Percentiles rank a stretch among this genome's conserved stretches.
These are phyloP conservation scores for Syngnathus floridae DNA, from an alignment of 2,113 vertebrate species.

Conservation along the genomic window DNA sequence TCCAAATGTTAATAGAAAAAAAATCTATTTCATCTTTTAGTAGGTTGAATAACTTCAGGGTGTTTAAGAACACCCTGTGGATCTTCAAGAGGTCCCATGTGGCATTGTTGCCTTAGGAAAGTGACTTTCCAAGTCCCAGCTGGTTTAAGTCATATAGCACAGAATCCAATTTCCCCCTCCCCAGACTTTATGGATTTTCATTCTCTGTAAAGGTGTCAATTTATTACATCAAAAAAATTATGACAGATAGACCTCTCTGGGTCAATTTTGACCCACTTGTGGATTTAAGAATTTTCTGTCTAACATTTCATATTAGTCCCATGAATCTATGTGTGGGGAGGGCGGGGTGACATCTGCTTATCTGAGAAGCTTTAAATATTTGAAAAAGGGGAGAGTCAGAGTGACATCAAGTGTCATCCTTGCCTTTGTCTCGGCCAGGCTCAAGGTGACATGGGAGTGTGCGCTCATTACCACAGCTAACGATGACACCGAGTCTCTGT, in stretches of 20 bases:
- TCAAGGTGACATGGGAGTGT: slow-evolving; percentile 64
- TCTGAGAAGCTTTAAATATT: slow-evolving; percentile 32
- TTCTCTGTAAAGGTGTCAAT: slow-evolving; percentile 44
- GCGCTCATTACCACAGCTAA: slow-evolving; percentile 49
- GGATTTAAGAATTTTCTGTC: background rate
- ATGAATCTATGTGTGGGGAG: slow-evolving; percentile 22
- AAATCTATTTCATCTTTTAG: slow-evolving; percentile 79
- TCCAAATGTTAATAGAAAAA: slow-evolving; percentile 77
- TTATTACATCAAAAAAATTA: background rate
- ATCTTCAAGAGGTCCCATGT: slow-evolving; percentile 66
- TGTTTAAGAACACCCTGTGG: slow-evolving; percentile 68
- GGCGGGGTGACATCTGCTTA: slow-evolving; percentile 29
- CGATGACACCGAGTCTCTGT: slow-evolving; percentile 61
- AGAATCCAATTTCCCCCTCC: slow-evolving; percentile 71
- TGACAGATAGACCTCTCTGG: background rate
- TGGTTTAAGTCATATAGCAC: slow-evolving; percentile 74
- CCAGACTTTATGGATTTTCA: slow-evolving; percentile 72
- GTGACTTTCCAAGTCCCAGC: slow-evolving; percentile 68
- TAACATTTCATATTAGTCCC: background rate
- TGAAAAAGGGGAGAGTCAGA: slow-evolving; percentile 35
- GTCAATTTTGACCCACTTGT: background rate
- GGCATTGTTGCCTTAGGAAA: slow-evolving; percentile 73
- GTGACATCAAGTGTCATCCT: slow-evolving; percentile 47
- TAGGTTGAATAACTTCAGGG: slow-evolving; percentile 79
- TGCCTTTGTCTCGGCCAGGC: slow-evolving; percentile 51